Percentiles rank a stretch among this genome's conserved stretches.
Conservation (phyloP, 2,888 invertebrate genomes). For the Sericinus montela region DNA sequence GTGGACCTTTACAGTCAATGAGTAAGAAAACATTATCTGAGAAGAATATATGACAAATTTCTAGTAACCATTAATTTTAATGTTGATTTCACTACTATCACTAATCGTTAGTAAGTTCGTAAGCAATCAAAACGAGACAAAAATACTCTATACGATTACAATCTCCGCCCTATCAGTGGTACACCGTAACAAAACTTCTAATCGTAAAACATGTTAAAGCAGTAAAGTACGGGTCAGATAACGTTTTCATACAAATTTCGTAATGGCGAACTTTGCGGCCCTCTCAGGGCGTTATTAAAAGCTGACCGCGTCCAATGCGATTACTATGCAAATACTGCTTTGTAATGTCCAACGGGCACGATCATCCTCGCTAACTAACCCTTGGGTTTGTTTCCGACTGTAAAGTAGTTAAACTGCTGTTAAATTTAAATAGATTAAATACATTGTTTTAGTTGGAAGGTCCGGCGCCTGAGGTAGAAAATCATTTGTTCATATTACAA, state of each 20-base stretch:
- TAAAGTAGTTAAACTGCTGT: slow-evolving; percentile 12
- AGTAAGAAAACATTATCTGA: too few species aligned
- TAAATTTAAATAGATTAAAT: slow-evolving; percentile 13
- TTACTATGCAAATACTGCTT: slow-evolving; percentile 66
- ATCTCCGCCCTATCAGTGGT: slow-evolving; percentile 1
- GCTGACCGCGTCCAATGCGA: slow-evolving; percentile 45
- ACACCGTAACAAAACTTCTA: slow-evolving; percentile 8
- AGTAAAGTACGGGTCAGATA: slow-evolving; percentile 16
- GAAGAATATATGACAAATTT: too few species aligned
- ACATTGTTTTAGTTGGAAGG: slow-evolving; percentile 6
- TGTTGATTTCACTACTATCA: neutral
- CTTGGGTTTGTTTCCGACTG: slow-evolving; percentile 6
- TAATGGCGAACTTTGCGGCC: slow-evolving; percentile 25
- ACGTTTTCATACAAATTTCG: slow-evolving; percentile 21
- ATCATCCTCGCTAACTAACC: slow-evolving; percentile 26
- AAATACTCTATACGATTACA: neutral
- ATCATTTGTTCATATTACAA: too few species aligned
- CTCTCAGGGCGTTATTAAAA: slow-evolving; percentile 53
- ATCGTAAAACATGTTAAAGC: slow-evolving; percentile 13
- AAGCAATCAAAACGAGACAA: slow-evolving; percentile 2
- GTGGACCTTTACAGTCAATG: too few species aligned
- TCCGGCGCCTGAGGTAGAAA: too few species aligned
- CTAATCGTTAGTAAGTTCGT: neutral
- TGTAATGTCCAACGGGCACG: slow-evolving; percentile 52
- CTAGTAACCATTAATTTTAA: neutral